Evolutionary conservation across 2,888 invertebrate species (phyloP).

Genomic region (Brachyptera putata): DNA sequence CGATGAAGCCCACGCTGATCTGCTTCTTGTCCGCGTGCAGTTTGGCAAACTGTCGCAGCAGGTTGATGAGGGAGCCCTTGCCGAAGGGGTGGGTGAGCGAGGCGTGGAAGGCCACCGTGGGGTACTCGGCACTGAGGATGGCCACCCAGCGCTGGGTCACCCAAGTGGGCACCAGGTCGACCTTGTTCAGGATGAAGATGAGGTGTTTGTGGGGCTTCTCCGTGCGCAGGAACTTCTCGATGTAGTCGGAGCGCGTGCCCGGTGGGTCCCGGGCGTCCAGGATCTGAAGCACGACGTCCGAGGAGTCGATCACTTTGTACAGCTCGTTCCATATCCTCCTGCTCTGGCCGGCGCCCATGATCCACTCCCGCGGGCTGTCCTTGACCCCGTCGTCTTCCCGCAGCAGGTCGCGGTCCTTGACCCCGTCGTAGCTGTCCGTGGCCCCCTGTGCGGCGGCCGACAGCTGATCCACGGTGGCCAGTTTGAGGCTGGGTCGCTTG

Average conservation of each 20-base stretch:
- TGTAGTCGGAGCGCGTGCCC: constrained; percentile 90
- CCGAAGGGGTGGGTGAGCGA: constrained; percentile 98
- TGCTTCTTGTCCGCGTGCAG: constrained; percentile 95
- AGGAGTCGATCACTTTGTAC: constrained; percentile 98
- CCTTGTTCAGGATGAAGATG: constrained; percentile 95
- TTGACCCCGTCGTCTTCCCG: constrained; percentile 72
- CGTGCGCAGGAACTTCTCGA: constrained; percentile 86
- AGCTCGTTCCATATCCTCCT: constrained; percentile 98
- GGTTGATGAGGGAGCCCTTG: constrained; percentile 93
- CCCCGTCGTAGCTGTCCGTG: constrained; percentile 71
- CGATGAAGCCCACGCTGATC: constrained; percentile 98
- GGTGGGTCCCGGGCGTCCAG: constrained; percentile 96
- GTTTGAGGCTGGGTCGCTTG: constrained; percentile 78
- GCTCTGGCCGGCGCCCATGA: constrained; percentile 94
- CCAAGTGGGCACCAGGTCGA: constrained; percentile 95
- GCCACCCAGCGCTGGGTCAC: constrained; percentile 97
- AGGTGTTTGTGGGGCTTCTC: constrained; percentile 97
- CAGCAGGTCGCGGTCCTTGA: constrained; percentile 71
- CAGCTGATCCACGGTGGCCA: constrained; percentile 73
- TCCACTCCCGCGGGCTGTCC: constrained; percentile 84
- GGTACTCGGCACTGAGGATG: constrained; percentile 89
- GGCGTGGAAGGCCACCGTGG: constrained; percentile 97
- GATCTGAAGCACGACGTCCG: constrained; percentile 94
- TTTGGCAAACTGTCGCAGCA: constrained; percentile 92
- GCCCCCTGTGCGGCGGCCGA: constrained; percentile 67